Percentiles rank a stretch among this genome's conserved stretches.
These are phyloP conservation scores for Scaptomyza polygonia DNA, from an alignment of 2,888 invertebrate genomes.

Conservation along the genomic window DNA sequence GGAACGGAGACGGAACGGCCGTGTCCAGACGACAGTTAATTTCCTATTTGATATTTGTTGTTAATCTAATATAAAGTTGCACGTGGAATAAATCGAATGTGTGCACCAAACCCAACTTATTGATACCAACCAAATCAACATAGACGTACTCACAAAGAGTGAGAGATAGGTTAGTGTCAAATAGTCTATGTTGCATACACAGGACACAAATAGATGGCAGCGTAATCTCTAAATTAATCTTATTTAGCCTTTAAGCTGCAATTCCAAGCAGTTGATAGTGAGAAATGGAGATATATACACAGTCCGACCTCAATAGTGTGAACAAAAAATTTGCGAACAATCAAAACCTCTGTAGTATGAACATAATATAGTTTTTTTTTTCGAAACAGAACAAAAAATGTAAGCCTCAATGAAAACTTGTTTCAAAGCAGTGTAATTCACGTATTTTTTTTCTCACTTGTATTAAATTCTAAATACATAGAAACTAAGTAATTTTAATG, in stretches of 20 bases:
- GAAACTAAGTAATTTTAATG: too few relatives aligned
- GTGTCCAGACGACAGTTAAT: slow-evolving; percentile 76
- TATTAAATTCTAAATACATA: too few relatives aligned
- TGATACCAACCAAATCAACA: background rate
- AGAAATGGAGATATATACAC: background rate
- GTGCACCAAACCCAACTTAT: background rate
- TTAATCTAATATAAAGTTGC: slow-evolving; percentile 79
- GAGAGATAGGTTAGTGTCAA: slow-evolving; percentile 5
- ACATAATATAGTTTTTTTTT: too few relatives aligned
- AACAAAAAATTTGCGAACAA: too few relatives aligned
- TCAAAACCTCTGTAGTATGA: too few relatives aligned
- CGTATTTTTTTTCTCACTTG: too few relatives aligned
- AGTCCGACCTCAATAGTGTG: too few relatives aligned
- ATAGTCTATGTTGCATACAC: slow-evolving; percentile 13
- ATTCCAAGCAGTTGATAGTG: slow-evolving; percentile 4
- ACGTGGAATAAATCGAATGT: slow-evolving; percentile 50
- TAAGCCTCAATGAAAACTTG: too few relatives aligned
- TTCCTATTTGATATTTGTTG: slow-evolving; percentile 80
- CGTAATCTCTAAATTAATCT: slow-evolving; percentile 75
- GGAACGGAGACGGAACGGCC: background rate
- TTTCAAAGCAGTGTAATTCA: too few relatives aligned
- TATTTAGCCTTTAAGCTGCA: slow-evolving; percentile 69
- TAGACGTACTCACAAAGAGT: background rate
- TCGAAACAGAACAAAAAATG: too few relatives aligned
- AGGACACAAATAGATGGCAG: slow-evolving; percentile 32